Percentiles rank a stretch among this genome's conserved stretches.
These are phyloP conservation scores for Mythimna vitellina DNA, from an alignment of 2,888 invertebrate species.

Conservation along the genomic window DNA sequence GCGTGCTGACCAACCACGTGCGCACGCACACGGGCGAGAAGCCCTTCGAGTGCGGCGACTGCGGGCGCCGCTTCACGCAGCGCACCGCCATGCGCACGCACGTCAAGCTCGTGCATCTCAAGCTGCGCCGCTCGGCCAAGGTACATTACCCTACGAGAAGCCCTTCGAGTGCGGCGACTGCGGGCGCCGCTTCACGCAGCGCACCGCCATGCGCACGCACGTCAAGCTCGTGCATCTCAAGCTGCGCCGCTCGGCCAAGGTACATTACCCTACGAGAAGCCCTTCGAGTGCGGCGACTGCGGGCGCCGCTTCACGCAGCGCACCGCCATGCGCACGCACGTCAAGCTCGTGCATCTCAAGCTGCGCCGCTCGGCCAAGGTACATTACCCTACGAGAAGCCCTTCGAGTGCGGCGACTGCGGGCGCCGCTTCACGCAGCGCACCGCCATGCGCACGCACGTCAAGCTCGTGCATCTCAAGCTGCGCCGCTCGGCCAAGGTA, in stretches of 20 bases:
- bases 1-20: conserved; percentile 81
- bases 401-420: conserved; percentile 80
- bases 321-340: conserved; percentile 83
- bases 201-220: conserved; percentile 83
- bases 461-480: conserved; percentile 82
- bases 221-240: conserved; percentile 83
- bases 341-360: conserved; percentile 83
- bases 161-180: conserved; percentile 81
- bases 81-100: conserved; percentile 83
- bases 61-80: conserved; percentile 82
- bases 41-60: conserved; percentile 79
- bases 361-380: too few relatives aligned
- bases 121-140: conserved; percentile 63
- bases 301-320: conserved; percentile 81
- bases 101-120: conserved; percentile 82
- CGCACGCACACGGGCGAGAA: conserved; percentile 86
- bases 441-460: conserved; percentile 84
- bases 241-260: too few relatives aligned
- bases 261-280: too few relatives aligned
- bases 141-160: too few relatives aligned
- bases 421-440: conserved; percentile 80
- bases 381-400: too few relatives aligned
- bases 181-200: conserved; percentile 81
- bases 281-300: conserved; percentile 80
- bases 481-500: too few relatives aligned